Base-by-base conservation (phyloP, 2,888 invertebrate species). In the Plusia festucae region DNA sequence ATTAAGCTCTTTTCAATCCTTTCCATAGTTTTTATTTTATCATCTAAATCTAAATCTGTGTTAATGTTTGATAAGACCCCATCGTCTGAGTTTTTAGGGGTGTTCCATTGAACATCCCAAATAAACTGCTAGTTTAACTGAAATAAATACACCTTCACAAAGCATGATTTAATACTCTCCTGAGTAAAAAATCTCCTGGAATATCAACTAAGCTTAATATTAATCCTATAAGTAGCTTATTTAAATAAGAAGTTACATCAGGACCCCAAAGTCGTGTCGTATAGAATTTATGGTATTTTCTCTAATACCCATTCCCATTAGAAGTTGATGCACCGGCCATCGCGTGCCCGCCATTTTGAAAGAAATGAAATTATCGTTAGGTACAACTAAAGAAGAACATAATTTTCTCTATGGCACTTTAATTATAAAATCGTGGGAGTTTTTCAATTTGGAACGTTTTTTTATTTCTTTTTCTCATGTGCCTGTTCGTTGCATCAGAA, bases 231-330 rank as follows among this genome's bases (percentile, higher is more conserved):
- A 68, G 60, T 65, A 59, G 64, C 57, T 77, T 58, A 68, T 68
- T 73, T 24, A 60, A 68, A 73, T 73, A 73, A 61, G 59, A 44
- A 34, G 44, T 66, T 57, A 53, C 46, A 52, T 3, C 53, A 61
- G 59, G 40, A 58, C 57, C 60, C 65, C 51, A 56, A 70, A 76
- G 30, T 44, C 53, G 56, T 52, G 15, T 24, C 52, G 60, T 32
- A 57, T 53, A 61, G 62, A 81, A 78, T 79, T 64, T 69, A 68
- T 79, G 68, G 63, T 61, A 78, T 70, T 81, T 60, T 34, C 44
- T 71, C 60, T 81, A 81, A 75, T 79, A 64, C 59, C 59, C 55
- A 40, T 63, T 63, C 64, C 54, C 56, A 72, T 81, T 64, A 53
- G 51, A 20, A 49, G 16, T 53, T 72, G 68, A 60, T 51, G 56